phyloP scores from a whole-genome alignment of 2,888 invertebrate species.

The Apotomis capreana region DNA sequence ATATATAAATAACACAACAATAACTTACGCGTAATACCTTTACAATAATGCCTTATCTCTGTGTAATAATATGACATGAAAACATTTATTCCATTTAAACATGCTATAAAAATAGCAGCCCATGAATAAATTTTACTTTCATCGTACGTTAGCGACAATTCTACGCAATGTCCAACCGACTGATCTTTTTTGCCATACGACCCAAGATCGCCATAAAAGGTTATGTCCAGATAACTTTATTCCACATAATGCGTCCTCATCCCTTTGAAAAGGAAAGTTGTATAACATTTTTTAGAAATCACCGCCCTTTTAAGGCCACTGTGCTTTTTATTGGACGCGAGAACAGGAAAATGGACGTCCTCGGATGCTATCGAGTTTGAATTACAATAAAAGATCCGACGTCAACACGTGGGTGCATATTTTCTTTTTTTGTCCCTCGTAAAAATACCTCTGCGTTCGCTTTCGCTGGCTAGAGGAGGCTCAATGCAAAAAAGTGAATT shows the following conservation, averaged over 20 bases:
- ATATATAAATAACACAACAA: neutral
- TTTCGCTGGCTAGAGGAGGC: slow-evolving; percentile 14
- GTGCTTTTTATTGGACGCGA: slow-evolving; percentile 71
- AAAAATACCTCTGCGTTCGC: neutral
- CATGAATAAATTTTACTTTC: slow-evolving; percentile 75
- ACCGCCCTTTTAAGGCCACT: slow-evolving; percentile 70
- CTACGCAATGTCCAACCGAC: slow-evolving; percentile 68
- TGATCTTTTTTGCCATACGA: slow-evolving; percentile 72
- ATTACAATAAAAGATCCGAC: slow-evolving; percentile 70
- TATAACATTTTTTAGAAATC: slow-evolving; percentile 74
- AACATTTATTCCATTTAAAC: slow-evolving; percentile 39
- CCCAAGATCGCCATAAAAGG: slow-evolving; percentile 77
- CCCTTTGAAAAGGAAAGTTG: slow-evolving; percentile 81
- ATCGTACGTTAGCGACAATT: slow-evolving; percentile 68
- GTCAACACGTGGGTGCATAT: slow-evolving; percentile 57
- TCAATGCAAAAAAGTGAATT: slow-evolving; percentile 13
- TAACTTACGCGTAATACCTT: neutral
- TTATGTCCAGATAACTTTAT: slow-evolving; percentile 80
- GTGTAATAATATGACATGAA: neutral
- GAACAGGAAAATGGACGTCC: slow-evolving; percentile 59
- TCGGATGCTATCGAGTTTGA: slow-evolving; percentile 45
- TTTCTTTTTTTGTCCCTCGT: slow-evolving; percentile 51
- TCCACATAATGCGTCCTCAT: slow-evolving; percentile 72
- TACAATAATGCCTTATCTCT: neutral
- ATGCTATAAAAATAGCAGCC: slow-evolving; percentile 39